Evolutionary conservation across 2,797 vertebrate genomes (phyloP), one percentile per base, ranked within the genome.

Genomic region (Lutjanus argentimaculatus): DNA sequence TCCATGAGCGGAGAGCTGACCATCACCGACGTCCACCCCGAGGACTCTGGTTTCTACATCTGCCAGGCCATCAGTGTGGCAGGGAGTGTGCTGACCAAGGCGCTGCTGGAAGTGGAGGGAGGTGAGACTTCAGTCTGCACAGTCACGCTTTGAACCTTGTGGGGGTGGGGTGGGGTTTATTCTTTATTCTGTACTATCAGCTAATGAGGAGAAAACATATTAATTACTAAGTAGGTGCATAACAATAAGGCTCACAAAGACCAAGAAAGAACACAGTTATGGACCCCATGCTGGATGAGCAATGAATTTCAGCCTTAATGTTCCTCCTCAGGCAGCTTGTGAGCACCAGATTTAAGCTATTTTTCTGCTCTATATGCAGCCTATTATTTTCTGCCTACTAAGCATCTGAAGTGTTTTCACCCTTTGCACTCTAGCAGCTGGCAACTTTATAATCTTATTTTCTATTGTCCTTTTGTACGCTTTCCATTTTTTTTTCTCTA

Each of bases 11-110:
- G 98, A 1, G 97, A 98, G 73, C 95, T 99, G 92, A 97, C 95
- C 88, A 97, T 99, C 67, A 52, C 90, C 0, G 94, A 95, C 0
- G 96, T 98, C 66, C 97, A 96, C 84, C 93, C 89, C 0, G 90
- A 95, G 2, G 98, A 99, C n/a, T 96, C 97, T 0, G 98, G 98
- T 0, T 97, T 96, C 87, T 99, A 99, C 76, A 95, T 98, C 86
- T 99, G 98, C 93, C 98, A 99, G 94, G 98, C 98, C 85, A 97
- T 99, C 93, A 99, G 97, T 0, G 97, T 99, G 64, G 98, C 98
- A 0, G 98, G 98, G 80, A 99, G 98, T 21, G 84, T 97, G 75
- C 77, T 98, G 89, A 97, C 97, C 80, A 99, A 97, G 88, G 98
- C 97, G 0, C 91, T 95, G 58, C 84, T 99, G 91, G 96, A 98